These are phyloP conservation scores for Noturus placidus DNA, from an alignment of 2,113 vertebrate species.

Conservation along the genomic window DNA sequence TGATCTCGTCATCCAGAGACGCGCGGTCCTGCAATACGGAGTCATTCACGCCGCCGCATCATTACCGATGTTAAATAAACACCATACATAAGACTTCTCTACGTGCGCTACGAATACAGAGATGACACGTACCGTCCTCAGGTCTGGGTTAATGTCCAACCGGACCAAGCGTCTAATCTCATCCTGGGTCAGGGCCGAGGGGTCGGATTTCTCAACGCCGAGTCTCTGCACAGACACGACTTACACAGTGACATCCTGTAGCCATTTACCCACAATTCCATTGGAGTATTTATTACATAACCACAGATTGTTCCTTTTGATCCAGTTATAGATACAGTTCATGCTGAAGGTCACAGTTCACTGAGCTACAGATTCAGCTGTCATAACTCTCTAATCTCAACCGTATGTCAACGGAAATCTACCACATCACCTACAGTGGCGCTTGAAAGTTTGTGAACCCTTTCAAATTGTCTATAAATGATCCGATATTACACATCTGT, in stretches of 20 bases:
- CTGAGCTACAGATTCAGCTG: background rate
- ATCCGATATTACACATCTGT: no score
- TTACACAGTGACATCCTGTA: background rate
- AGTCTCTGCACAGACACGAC: constrained; percentile 70
- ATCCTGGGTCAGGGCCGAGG: constrained; percentile 72
- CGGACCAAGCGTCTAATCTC: constrained; percentile 79
- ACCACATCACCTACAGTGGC: background rate
- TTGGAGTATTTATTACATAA: no score
- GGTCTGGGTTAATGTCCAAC: constrained; percentile 80
- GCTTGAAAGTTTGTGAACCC: no score
- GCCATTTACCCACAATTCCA: no score
- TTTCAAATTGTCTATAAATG: no score
- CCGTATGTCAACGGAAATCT: background rate
- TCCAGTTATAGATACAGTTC: no score
- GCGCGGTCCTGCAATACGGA: constrained; percentile 25
- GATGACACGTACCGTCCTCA: constrained; percentile 69
- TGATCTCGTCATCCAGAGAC: constrained; percentile 83
- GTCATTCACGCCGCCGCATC: background rate
- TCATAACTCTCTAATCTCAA: background rate
- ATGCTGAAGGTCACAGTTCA: background rate
- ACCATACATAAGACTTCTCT: background rate
- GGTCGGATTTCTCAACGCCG: constrained; percentile 81
- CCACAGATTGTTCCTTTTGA: background rate
- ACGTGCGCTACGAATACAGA: background rate
- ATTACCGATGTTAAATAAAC: background rate